Evolutionary conservation across 2,888 invertebrate genomes (phyloP).

Genomic region (Agrochola lota): DNA sequence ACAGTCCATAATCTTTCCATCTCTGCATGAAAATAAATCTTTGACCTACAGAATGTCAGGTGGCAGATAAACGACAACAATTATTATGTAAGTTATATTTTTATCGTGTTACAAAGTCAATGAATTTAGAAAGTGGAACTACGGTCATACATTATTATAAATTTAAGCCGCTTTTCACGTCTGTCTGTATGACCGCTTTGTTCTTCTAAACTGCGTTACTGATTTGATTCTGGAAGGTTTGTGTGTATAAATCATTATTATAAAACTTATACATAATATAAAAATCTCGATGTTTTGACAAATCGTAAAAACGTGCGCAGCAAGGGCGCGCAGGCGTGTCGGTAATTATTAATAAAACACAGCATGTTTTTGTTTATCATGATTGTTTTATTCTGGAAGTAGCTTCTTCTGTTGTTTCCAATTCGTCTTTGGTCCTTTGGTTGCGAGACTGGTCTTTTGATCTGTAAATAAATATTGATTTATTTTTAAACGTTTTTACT

Average conservation of each 20-base stretch:
- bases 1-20: neutral
- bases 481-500: neutral
- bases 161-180: too few species aligned
- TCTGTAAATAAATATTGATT: conserved; percentile 15
- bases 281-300: too few species aligned
- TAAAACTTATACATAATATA: too few species aligned
- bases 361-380: neutral
- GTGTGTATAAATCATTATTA: too few species aligned
- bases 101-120: neutral
- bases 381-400: conserved; percentile 7
- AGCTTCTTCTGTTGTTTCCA: neutral
- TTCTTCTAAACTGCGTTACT: too few species aligned
- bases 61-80: neutral
- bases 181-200: too few species aligned
- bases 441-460: neutral
- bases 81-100: neutral
- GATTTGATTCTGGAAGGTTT: too few species aligned
- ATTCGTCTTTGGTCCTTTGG: neutral
- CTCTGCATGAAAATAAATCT: neutral
- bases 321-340: too few species aligned
- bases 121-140: neutral
- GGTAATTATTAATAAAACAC: neutral
- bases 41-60: neutral
- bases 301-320: too few species aligned
- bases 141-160: neutral